Percentiles rank a stretch among this genome's conserved stretches.
phyloP scores from a whole-genome alignment of 2,888 invertebrate genomes.

The Arge pagana region DNA sequence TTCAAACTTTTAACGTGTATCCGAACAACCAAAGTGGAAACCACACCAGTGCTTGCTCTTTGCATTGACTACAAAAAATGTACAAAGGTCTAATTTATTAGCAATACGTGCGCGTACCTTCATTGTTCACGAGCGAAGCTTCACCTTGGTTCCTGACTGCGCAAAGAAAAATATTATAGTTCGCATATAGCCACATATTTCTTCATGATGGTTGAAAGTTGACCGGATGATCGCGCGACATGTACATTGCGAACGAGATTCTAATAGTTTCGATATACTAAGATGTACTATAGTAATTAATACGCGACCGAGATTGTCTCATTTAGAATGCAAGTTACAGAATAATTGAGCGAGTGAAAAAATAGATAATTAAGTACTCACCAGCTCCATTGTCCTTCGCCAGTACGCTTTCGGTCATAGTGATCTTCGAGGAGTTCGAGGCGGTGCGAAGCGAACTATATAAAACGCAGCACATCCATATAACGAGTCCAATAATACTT shows the following conservation, averaged over 20 bases:
- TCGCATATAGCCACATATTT: too few species aligned
- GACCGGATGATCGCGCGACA: too few species aligned
- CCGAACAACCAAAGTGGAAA: not conserved
- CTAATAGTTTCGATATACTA: conserved; percentile 1
- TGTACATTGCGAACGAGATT: too few species aligned
- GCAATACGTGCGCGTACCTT: conserved; percentile 61
- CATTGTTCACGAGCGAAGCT: conserved; percentile 63
- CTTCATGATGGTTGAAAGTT: too few species aligned
- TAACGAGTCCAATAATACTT: conserved; percentile 87
- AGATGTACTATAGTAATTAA: too few species aligned
- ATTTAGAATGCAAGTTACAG: conserved; percentile 10
- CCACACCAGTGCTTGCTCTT: not conserved
- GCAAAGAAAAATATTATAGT: conserved; percentile 50
- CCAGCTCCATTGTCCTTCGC: conserved; percentile 74
- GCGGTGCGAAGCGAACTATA: conserved; percentile 97
- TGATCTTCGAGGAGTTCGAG: conserved; percentile 88
- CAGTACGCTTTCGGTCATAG: conserved; percentile 80
- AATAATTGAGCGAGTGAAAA: too few species aligned
- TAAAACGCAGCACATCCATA: conserved; percentile 94
- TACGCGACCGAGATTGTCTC: too few species aligned
- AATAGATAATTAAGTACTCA: too few species aligned
- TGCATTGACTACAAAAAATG: too few species aligned
- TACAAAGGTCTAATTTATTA: too few species aligned
- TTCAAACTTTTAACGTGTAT: not conserved
- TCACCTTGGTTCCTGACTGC: conserved; percentile 62